These are phyloP conservation scores for Gymnoscopelus microlampas DNA, from an alignment of 2,797 vertebrate genomes.

Conservation along the genomic window DNA sequence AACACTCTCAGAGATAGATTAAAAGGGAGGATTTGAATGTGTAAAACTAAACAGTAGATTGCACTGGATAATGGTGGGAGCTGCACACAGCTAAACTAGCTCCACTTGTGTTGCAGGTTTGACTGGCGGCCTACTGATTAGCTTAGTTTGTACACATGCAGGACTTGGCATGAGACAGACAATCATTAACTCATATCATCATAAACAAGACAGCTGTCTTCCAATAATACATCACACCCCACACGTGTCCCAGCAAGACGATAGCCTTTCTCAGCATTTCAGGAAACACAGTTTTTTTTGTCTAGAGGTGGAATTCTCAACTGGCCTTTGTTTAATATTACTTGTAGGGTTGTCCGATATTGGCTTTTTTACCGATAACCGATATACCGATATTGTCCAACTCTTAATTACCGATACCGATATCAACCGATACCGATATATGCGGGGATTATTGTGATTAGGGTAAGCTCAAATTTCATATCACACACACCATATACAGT, in stretches of 20 bases:
- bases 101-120: slow-evolving; percentile 41
- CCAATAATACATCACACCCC: not conserved
- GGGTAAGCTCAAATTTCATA: too few species aligned
- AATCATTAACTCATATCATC: slow-evolving; percentile 54
- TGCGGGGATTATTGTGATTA: too few species aligned
- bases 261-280: not conserved
- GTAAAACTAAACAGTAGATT: slow-evolving; percentile 10
- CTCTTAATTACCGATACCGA: too few species aligned
- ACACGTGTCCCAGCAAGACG: not conserved
- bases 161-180: slow-evolving; percentile 20
- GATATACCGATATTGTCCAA: too few species aligned
- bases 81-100: slow-evolving; percentile 66
- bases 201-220: slow-evolving; percentile 30
- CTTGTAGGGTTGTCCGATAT: too few species aligned
- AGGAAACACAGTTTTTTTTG: too few species aligned
- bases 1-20: too few species aligned
- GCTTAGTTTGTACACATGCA: not conserved
- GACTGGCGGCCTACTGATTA: slow-evolving; percentile 18
- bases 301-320: slow-evolving; percentile 6
- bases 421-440: too few species aligned
- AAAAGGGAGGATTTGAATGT: not conserved
- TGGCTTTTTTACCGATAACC: too few species aligned
- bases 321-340: slow-evolving; percentile 1
- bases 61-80: slow-evolving; percentile 12
- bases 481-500: too few species aligned